Percentiles rank a stretch among this genome's conserved stretches.
Conservation (phyloP, 2,797 vertebrate species). For the Diplodus puntazzo region DNA sequence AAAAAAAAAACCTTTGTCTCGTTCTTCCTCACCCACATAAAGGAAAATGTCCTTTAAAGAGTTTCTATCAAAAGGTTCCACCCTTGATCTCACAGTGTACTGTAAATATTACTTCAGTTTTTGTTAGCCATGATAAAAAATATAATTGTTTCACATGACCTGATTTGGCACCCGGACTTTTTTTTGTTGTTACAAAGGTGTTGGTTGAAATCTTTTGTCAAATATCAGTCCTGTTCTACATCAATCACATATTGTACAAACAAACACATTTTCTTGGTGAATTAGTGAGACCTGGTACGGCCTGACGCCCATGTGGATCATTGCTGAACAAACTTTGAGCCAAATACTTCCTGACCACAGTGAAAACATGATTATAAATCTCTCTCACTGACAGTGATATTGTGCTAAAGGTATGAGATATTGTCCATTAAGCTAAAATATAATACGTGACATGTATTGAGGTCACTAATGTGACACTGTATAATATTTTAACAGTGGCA, state of each 20-base stretch:
- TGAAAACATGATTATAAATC: background rate
- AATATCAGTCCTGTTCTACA: constrained; percentile 37
- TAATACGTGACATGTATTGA: background rate
- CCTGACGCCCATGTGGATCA: constrained; percentile 18
- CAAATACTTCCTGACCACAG: background rate
- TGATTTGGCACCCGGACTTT: constrained; percentile 30
- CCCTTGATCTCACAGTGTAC: constrained; percentile 69
- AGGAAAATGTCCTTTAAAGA: constrained; percentile 74
- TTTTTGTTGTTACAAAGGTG: constrained; percentile 39
- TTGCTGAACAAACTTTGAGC: constrained; percentile 32
- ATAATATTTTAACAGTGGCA: background rate
- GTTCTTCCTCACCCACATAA: constrained; percentile 78
- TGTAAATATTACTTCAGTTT: constrained; percentile 63
- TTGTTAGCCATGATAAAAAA: constrained; percentile 48
- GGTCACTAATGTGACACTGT: background rate
- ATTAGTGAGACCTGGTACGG: constrained; percentile 28
- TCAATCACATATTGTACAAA: constrained; percentile 43
- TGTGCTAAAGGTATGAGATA: background rate
- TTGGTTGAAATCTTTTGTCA: constrained; percentile 42
- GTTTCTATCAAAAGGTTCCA: constrained; percentile 71
- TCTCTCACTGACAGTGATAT: background rate
- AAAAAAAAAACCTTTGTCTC: constrained; percentile 71
- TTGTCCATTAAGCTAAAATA: background rate
- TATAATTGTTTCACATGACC: constrained; percentile 43
- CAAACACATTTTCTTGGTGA: constrained; percentile 44